phyloP scores from a whole-genome alignment of 2,113 vertebrate genomes.

The Rhynchomys soricoides region DNA sequence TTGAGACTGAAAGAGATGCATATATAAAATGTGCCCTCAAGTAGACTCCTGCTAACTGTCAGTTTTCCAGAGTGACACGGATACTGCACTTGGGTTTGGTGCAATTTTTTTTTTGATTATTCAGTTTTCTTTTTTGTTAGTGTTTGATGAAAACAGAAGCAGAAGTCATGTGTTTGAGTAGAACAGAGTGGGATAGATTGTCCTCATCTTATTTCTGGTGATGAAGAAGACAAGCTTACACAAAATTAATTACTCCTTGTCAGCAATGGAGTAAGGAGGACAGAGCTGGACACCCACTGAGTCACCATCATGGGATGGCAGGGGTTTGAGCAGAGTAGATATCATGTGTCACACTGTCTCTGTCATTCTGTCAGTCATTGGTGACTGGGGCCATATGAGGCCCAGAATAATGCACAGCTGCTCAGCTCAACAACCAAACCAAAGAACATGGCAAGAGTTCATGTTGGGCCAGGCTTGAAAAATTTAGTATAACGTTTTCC shows the following conservation, averaged over 20 bases:
- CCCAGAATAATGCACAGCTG: conserved; percentile 81
- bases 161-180: conserved; percentile 74
- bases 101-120: conserved; percentile 45
- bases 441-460: conserved; percentile 50
- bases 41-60: background rate
- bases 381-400: conserved; percentile 81
- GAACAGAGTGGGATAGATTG: conserved; percentile 66
- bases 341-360: conserved; percentile 79
- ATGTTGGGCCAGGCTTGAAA: conserved; percentile 47
- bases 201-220: conserved; percentile 76
- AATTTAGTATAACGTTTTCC: conserved; percentile 59
- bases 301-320: conserved; percentile 79
- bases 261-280: conserved; percentile 72
- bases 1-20: background rate
- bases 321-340: conserved; percentile 74
- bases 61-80: background rate
- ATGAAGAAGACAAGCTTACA: conserved; percentile 76
- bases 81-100: background rate
- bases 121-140: conserved; percentile 57
- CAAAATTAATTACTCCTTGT: conserved; percentile 84
- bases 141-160: conserved; percentile 69
- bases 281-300: conserved; percentile 79
- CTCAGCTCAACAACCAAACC: conserved; percentile 62
- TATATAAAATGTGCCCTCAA: accelerated
- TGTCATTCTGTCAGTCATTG: conserved; percentile 83